Conservation (phyloP, 1,140 invertebrate species). For the Caenorhabditis latens region DNA sequence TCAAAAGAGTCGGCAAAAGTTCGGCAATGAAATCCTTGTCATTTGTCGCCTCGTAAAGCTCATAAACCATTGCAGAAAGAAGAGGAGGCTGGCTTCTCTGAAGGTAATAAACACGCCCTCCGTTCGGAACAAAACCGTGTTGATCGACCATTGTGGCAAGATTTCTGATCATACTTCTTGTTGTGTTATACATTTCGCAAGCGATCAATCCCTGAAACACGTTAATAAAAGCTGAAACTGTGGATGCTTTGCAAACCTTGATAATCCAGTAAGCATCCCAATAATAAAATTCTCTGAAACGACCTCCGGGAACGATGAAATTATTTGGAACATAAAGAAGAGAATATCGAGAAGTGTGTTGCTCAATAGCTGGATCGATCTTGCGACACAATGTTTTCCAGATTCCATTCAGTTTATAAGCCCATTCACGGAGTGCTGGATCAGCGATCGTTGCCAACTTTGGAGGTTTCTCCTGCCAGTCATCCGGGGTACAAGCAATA, state of each 20-base stretch:
- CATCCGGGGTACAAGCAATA: conserved; percentile 69
- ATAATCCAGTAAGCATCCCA: conserved; percentile 96
- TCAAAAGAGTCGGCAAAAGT: conserved; percentile 72
- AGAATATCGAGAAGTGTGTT: conserved; percentile 79
- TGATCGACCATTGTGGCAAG: conserved; percentile 70
- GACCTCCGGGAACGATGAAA: conserved; percentile 90
- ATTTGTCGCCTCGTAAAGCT: conserved; percentile 83
- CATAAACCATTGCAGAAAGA: conserved; percentile 87
- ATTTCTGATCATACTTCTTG: conserved; percentile 84
- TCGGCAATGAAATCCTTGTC: conserved; percentile 83
- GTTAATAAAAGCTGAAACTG: neutral
- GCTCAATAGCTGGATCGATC: conserved; percentile 77
- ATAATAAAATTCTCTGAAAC: conserved; percentile 89
- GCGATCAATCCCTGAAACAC: conserved; percentile 74
- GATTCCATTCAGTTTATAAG: conserved; percentile 80
- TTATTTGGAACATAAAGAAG: conserved; percentile 89
- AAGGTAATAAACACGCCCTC: conserved; percentile 88
- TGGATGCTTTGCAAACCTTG: conserved; percentile 77
- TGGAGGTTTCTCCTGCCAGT: conserved; percentile 71
- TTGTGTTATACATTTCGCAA: conserved; percentile 82
- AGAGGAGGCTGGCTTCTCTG: conserved; percentile 89
- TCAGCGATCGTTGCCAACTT: conserved; percentile 82
- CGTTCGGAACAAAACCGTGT: conserved; percentile 88
- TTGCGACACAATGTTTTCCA: conserved; percentile 87
- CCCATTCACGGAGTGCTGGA: conserved; percentile 80